Conservation (phyloP, 2,797 vertebrate genomes). For the Macropus fuliginosus region DNA sequence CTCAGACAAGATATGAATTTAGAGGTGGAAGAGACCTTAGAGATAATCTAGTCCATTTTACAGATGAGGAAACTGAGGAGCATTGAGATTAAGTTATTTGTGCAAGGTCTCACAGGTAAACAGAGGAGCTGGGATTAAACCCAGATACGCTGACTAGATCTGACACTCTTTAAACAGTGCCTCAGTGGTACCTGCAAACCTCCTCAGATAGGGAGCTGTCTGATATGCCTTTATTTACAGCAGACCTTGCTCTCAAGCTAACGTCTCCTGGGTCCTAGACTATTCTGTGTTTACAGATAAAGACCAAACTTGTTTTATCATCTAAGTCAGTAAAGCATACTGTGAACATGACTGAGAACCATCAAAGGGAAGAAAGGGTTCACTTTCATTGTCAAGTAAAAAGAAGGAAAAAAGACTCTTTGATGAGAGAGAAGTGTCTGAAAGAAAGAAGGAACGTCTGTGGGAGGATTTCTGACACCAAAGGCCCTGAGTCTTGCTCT, state of each 20-base stretch:
- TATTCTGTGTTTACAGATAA: slow-evolving; percentile 1
- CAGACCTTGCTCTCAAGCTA: not conserved
- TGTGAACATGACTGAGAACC: not conserved
- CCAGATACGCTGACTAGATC: not conserved
- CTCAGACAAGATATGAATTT: not conserved
- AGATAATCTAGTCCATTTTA: not conserved
- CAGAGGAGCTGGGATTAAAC: not conserved
- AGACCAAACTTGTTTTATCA: not conserved
- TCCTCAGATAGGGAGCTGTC: not conserved
- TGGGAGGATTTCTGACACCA: slow-evolving; percentile 35
- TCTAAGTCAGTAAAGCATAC: slow-evolving; percentile 5
- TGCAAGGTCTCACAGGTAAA: not conserved
- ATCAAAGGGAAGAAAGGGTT: slow-evolving; percentile 3
- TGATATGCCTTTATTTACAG: not conserved
- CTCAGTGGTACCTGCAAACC: not conserved
- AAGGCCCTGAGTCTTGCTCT: not conserved
- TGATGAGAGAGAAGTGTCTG: not conserved
- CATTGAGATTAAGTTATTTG: not conserved
- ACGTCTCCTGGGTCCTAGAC: not conserved
- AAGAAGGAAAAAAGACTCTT: not conserved
- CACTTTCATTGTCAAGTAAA: slow-evolving; percentile 1
- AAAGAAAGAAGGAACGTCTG: not conserved
- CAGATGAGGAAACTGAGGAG: not conserved
- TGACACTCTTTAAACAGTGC: not conserved
- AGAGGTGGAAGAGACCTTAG: not conserved